A percentile compares a stretch with the other conserved stretches of the same genome.
Evolutionary conservation across 2,888 invertebrate genomes (phyloP).

Genomic region (Chrysolina haemoptera): DNA sequence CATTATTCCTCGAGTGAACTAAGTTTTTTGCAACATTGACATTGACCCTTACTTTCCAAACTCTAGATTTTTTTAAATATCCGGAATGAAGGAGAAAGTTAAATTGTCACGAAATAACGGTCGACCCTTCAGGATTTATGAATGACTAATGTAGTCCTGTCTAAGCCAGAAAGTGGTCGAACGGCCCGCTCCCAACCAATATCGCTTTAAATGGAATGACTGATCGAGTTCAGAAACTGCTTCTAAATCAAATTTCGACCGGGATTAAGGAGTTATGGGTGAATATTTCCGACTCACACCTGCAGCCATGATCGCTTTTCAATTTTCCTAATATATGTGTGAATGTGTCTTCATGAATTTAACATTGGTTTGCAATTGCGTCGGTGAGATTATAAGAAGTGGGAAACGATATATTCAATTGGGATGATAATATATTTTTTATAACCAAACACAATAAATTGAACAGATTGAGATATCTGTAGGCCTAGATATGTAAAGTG

Average conservation of each 20-base stretch:
- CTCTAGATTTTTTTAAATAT: no score
- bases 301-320: slow-evolving; percentile 61
- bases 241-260: slow-evolving; percentile 64
- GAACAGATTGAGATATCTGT: no score
- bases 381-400: neutral
- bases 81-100: slow-evolving; percentile 33
- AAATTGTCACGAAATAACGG: slow-evolving; percentile 49
- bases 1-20: no score
- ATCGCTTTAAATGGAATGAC: slow-evolving; percentile 60
- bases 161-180: slow-evolving; percentile 42
- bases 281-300: slow-evolving; percentile 64
- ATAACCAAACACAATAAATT: no score
- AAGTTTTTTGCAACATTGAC: no score
- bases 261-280: slow-evolving; percentile 63
- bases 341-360: slow-evolving; percentile 64
- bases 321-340: slow-evolving; percentile 64
- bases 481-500: no score
- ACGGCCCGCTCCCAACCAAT: slow-evolving; percentile 44
- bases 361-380: slow-evolving; percentile 49
- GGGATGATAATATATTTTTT: neutral
- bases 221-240: slow-evolving; percentile 63
- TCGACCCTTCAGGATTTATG: slow-evolving; percentile 44
- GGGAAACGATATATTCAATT: neutral
- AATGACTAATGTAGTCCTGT: slow-evolving; percentile 49
- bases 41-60: no score